A percentile compares a stretch with the other conserved stretches of the same genome.
These are phyloP conservation scores for Netelia fuscicornis DNA, from an alignment of 2,888 invertebrate genomes.

Conservation along the genomic window DNA sequence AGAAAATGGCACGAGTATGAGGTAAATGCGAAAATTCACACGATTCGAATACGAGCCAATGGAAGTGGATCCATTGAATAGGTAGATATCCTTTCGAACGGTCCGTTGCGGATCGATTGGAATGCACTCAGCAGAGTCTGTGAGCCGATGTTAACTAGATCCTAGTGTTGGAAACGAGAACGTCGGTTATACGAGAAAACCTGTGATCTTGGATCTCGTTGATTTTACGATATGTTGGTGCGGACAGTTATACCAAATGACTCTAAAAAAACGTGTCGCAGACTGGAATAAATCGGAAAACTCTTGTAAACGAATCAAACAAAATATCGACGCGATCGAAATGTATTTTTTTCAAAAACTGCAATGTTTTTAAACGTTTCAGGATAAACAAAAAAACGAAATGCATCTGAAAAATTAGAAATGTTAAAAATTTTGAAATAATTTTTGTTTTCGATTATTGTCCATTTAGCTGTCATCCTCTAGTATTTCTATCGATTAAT, in stretches of 20 bases:
- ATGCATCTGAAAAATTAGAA: too few relatives aligned
- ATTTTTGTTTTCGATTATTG: too few relatives aligned
- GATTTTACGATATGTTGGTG: not conserved
- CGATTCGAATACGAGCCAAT: slow-evolving; percentile 31
- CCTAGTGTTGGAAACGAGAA: slow-evolving; percentile 11
- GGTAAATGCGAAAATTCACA: not conserved
- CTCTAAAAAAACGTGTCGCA: not conserved
- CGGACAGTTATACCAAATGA: too few relatives aligned
- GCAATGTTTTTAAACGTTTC: too few relatives aligned
- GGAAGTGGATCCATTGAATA: slow-evolving; percentile 39
- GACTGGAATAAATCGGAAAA: not conserved
- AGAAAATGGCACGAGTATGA: not conserved
- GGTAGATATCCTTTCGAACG: slow-evolving; percentile 32
- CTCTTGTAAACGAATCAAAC: too few relatives aligned
- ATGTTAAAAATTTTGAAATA: too few relatives aligned
- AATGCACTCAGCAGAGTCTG: slow-evolving; percentile 18
- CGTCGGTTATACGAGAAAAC: slow-evolving; percentile 24
- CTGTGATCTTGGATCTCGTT: not conserved
- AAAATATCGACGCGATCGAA: too few relatives aligned
- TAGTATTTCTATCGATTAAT: too few relatives aligned
- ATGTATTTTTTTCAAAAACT: too few relatives aligned
- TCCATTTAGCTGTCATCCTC: too few relatives aligned
- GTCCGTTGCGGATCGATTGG: slow-evolving; percentile 32
- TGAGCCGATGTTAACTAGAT: not conserved
- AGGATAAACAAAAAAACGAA: too few relatives aligned